A percentile compares a stretch with the other conserved stretches of the same genome.
These are phyloP conservation scores for Sesamia inferens DNA, from an alignment of 2,888 invertebrate species.

Conservation along the genomic window DNA sequence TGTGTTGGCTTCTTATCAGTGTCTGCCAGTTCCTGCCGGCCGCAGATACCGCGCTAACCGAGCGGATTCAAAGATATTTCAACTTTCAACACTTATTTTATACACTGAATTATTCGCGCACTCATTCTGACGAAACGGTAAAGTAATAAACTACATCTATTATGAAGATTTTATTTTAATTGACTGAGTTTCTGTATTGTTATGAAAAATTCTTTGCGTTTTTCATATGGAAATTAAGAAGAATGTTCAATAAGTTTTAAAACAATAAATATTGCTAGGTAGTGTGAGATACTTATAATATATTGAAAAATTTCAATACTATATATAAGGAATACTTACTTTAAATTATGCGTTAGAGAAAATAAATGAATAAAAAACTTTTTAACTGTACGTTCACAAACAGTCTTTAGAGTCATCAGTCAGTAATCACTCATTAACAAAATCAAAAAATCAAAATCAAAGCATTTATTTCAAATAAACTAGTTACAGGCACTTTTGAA, in stretches of 20 bases:
- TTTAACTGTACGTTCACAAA: background rate
- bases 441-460: too few species aligned
- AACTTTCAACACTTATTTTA: conserved; percentile 75
- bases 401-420: background rate
- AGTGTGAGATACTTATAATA: background rate
- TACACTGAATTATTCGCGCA: conserved; percentile 64
- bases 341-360: background rate
- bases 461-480: too few species aligned
- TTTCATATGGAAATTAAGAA: background rate
- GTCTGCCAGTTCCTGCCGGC: conserved; percentile 71
- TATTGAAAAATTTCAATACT: background rate
- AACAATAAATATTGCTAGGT: too few species aligned
- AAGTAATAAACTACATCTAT: conserved; percentile 38
- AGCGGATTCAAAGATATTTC: conserved; percentile 71
- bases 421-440: background rate
- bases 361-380: too few species aligned
- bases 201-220: background rate
- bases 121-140: conserved; percentile 54
- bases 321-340: background rate
- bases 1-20: conserved; percentile 68
- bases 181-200: background rate
- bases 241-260: background rate
- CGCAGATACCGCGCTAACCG: conserved; percentile 68
- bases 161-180: conserved; percentile 17
- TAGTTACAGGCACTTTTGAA: too few species aligned